These are phyloP conservation scores for Tetramorium alpestre DNA, from an alignment of 1,140 invertebrate species.

Conservation along the genomic window DNA sequence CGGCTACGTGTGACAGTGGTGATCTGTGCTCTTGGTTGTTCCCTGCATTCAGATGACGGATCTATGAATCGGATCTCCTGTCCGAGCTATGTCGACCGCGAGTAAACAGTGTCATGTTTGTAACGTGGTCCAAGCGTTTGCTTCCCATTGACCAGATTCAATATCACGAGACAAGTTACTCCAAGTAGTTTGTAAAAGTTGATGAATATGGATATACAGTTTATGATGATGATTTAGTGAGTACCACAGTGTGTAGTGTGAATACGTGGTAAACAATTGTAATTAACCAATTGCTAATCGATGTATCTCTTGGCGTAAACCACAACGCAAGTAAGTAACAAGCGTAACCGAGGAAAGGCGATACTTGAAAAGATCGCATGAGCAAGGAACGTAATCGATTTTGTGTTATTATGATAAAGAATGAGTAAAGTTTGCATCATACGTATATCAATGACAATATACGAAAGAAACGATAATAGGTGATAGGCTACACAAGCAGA, in stretches of 20 bases:
- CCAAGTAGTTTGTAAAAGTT: neutral
- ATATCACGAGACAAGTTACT: neutral
- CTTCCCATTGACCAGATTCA: neutral
- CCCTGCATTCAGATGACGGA: neutral
- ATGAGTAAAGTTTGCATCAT: neutral
- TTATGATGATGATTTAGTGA: constrained; percentile 28
- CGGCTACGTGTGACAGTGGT: constrained; percentile 49
- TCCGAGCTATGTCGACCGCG: neutral
- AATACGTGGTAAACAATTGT: constrained; percentile 7
- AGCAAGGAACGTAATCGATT: neutral
- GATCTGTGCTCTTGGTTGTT: constrained; percentile 43
- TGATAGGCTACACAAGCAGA: neutral
- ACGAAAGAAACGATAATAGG: neutral
- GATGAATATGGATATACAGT: neutral
- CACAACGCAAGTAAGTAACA: constrained; percentile 6
- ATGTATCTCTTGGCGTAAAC: neutral
- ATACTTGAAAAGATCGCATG: neutral
- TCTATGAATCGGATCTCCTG: neutral
- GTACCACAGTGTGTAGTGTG: constrained; percentile 11
- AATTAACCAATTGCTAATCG: neutral
- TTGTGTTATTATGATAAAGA: neutral
- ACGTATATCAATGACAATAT: neutral
- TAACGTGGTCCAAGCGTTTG: neutral
- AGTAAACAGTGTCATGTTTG: constrained; percentile 45
- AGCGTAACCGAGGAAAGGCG: neutral